Base-by-base conservation (phyloP, 2,888 invertebrate species). In the Phaedon cochleariae region DNA sequence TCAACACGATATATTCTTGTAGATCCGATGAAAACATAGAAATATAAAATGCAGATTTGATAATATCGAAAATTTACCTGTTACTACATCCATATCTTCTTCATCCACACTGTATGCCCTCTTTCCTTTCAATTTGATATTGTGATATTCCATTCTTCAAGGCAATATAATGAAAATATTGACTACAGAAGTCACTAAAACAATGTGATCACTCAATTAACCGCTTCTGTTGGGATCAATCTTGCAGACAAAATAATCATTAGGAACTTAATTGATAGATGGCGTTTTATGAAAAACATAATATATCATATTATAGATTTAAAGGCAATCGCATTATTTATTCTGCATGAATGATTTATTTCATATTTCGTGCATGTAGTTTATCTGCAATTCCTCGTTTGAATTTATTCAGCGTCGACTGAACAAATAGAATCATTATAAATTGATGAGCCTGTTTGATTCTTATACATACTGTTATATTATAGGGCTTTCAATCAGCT, bases 101-200 rank as follows among this genome's bases (percentile, higher is more conserved):
- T 26, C 26, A 10, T 5, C 17, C 37, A 57, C 26, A 22, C 3
- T 20, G n/a, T 57, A 57, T 1, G 57, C 22, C 29, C 26, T 45
- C 29, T 57, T 57, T 26, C 57, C 57, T 26, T 22, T 57, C 29
- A 45, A 12, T 18, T 45, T 26, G 15, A 57, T 45, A 18, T n/a
- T 45, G 46, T 57, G n/a, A 26, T 57, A 57, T 57, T 57, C 57
- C 57, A 57, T 57, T 21, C 41, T 41, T 15, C 41, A 9, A 41
- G 10, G 15, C 41, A 41, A 41, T 41, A n/a, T 41, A 41, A n/a
- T 41, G 3, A 4, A 15, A 41, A 9, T 41, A 41, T n/a, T 41
- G 41, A 41, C 15, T 15, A 10, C 2, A 4, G 41, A 1, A n/a
- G 41, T 41, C 3, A 41, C 41, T 41, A 15, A 41, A 41, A 41